A percentile compares a stretch with the other conserved stretches of the same genome.
Conservation (phyloP, 2,888 invertebrate species). For the Abscondita cerata region DNA sequence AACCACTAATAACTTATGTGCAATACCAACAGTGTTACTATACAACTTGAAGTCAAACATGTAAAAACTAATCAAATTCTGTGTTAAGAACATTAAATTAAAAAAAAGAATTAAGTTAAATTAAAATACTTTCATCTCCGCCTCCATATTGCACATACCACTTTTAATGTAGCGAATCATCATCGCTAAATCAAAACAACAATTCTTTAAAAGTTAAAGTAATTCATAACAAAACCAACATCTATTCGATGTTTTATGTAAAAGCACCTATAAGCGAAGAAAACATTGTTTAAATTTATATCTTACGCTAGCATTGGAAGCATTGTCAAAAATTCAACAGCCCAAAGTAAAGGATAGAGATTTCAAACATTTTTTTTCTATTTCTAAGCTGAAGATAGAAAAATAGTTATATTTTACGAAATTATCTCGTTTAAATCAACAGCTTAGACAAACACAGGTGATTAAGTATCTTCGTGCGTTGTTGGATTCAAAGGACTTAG, state of each 20-base stretch:
- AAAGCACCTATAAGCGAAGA: conserved; percentile 8
- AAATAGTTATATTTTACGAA: not conserved
- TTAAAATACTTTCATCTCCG: not conserved
- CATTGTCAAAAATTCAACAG: conserved; percentile 6
- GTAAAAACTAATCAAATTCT: too few relatives aligned
- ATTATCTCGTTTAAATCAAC: not conserved
- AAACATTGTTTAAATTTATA: not conserved
- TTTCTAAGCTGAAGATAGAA: not conserved
- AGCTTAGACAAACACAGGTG: conserved; percentile 10
- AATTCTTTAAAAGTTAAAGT: too few relatives aligned
- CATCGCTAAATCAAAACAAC: too few relatives aligned
- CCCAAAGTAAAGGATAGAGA: conserved; percentile 8
- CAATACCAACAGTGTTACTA: not conserved
- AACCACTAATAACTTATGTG: not conserved
- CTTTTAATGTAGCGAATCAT: not conserved
- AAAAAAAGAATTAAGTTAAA: not conserved
- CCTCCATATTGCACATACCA: not conserved
- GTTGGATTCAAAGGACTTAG: conserved; percentile 67
- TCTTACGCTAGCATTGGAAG: conserved; percentile 17
- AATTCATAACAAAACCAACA: not conserved
- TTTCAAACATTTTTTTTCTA: too few relatives aligned
- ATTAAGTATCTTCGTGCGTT: conserved; percentile 63
- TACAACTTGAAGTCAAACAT: too few relatives aligned
- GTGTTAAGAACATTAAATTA: too few relatives aligned
- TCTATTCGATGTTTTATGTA: conserved; percentile 17